Evolutionary conservation across 2,797 vertebrate genomes (phyloP), one percentile per base, ranked within the genome.

Genomic region (Manis pentadactyla): DNA sequence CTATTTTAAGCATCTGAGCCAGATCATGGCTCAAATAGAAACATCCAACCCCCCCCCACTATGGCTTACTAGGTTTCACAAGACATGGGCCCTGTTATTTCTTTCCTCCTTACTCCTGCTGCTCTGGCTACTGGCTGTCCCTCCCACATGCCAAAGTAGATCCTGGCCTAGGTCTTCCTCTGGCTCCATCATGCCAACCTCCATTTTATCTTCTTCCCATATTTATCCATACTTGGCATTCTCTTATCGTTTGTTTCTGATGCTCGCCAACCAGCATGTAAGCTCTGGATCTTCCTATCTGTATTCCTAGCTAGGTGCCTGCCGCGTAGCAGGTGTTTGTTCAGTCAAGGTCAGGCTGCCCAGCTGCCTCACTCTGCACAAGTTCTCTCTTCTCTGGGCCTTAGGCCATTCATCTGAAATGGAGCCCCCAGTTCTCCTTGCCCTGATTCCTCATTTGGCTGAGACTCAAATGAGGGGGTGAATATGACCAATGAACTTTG

Each of bases 1-100:
- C 71, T 90, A 63, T 78, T 78, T 57, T 84, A 59, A 91, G 73
- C 83, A 87, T 81, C 66, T 91, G 57, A 81, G 25, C 73, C 74
- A 73, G 57, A 57, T 57, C 81, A 39, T 57, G 57, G 66, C 42
- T 79, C 11, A 37, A 81, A 49, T 73, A 18, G 49, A 25, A 37
- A 87, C 42, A 73, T 64, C 37, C 23, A 29, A 46, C 57, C 39
- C 23, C 39, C 23, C 19, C 4, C n/a, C 27, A 7, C 57, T 37
- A 57, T 23, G 31, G 53, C 79, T 78, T 61, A 78, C 27, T 59
- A 83, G 53, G 18, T n/a, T 21, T 27, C 7, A 14, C 14, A 39
- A 57, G 71, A 59, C 13, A 51, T 59, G 55, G 23, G 1, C 39
- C 53, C 12, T 42, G 11, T 46, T 49, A 31, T 46, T 83, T 83